phyloP scores from a whole-genome alignment of 2,888 invertebrate species.

The Plebejus anna region DNA sequence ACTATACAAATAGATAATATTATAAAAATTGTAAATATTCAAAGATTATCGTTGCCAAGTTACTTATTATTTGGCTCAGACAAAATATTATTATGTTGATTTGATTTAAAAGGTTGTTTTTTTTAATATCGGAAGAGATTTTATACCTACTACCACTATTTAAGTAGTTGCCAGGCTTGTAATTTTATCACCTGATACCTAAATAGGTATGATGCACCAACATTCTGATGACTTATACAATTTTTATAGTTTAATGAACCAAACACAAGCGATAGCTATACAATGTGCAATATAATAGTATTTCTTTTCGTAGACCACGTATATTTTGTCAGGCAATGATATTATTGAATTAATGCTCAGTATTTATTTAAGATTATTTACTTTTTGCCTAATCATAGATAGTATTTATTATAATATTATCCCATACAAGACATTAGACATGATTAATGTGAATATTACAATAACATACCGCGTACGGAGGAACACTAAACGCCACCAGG shows the following conservation, averaged over 20 bases:
- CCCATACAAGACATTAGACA: slow-evolving; percentile 33
- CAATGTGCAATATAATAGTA: not conserved
- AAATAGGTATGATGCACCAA: not conserved
- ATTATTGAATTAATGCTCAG: slow-evolving; percentile 2
- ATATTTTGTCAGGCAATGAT: not conserved
- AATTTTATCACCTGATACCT: not conserved
- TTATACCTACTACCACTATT: too few relatives aligned
- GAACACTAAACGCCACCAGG: slow-evolving; percentile 52
- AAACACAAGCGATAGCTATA: not conserved
- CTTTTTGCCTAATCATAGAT: slow-evolving; percentile 47
- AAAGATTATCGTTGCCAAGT: slow-evolving; percentile 41
- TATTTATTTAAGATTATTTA: slow-evolving; percentile 16
- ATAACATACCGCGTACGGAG: slow-evolving; percentile 61
- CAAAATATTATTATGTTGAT: not conserved
- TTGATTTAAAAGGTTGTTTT: not conserved
- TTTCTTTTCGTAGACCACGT: not conserved
- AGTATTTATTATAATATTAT: slow-evolving; percentile 54
- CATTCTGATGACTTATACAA: not conserved
- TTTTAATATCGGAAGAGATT: not conserved
- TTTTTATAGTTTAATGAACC: not conserved
- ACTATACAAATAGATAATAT: slow-evolving; percentile 38
- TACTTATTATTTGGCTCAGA: not conserved
- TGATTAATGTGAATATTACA: slow-evolving; percentile 68
- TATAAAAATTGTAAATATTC: slow-evolving; percentile 48
- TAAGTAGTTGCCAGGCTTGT: not conserved